These are phyloP conservation scores for Isotomurus palustris DNA, from an alignment of 2,888 invertebrate species.

Conservation along the genomic window DNA sequence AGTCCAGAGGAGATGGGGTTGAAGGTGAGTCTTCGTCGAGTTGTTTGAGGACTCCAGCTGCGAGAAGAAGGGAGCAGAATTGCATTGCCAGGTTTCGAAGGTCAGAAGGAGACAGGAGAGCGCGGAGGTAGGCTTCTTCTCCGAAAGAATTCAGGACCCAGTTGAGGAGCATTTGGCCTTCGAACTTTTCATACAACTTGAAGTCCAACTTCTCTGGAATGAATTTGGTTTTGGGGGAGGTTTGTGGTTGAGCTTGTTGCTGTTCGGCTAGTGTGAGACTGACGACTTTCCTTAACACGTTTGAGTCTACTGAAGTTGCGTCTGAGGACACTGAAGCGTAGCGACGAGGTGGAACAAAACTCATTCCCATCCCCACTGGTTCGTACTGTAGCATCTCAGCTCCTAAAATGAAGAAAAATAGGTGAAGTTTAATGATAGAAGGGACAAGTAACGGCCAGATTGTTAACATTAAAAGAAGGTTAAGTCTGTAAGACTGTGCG, in stretches of 20 bases:
- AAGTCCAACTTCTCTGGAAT: constrained; percentile 83
- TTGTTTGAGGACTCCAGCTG: constrained; percentile 78
- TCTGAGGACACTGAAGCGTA: constrained; percentile 50
- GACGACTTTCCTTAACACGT: constrained; percentile 77
- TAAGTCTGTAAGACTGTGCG: too few relatives aligned
- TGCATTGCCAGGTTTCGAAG: constrained; percentile 71
- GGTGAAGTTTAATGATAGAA: too few relatives aligned
- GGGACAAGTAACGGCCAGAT: too few relatives aligned
- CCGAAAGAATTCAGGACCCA: constrained; percentile 77
- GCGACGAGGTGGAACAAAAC: constrained; percentile 45
- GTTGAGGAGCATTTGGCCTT: constrained; percentile 89
- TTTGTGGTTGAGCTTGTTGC: background rate
- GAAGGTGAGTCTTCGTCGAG: constrained; percentile 66
- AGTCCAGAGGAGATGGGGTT: constrained; percentile 59
- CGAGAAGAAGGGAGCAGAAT: constrained; percentile 80
- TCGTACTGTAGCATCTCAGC: background rate
- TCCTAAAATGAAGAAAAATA: background rate
- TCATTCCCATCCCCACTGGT: constrained; percentile 5
- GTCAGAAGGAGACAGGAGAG: constrained; percentile 64
- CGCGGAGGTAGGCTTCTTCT: constrained; percentile 63
- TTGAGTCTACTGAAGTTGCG: constrained; percentile 57
- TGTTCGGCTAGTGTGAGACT: constrained; percentile 66
- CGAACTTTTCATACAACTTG: constrained; percentile 82
- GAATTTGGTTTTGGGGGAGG: constrained; percentile 64
- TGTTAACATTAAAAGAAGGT: too few relatives aligned